Evolutionary conservation across 1,140 invertebrate species (phyloP).

Genomic region (Drosophila yakuba): DNA sequence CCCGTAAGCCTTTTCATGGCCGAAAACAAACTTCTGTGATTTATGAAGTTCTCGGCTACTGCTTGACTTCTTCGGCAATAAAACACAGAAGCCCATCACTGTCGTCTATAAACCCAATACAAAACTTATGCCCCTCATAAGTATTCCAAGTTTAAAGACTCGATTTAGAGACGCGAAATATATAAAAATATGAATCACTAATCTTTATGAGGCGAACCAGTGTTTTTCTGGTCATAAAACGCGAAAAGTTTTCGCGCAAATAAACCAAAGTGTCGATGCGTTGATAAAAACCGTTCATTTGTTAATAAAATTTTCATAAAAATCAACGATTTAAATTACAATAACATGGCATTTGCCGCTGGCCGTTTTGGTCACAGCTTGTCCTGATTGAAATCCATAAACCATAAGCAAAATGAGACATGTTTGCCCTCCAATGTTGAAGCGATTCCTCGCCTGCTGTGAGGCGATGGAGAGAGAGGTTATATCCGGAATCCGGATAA

Average conservation of each 20-base stretch:
- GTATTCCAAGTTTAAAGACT: constrained; percentile 71
- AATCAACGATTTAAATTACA: constrained; percentile 67
- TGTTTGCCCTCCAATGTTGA: constrained; percentile 53
- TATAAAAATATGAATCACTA: constrained; percentile 34
- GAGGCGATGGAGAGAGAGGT: constrained; percentile 1
- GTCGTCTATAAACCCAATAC: constrained; percentile 56
- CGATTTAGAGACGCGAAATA: constrained; percentile 4
- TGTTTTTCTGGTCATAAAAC: constrained; percentile 37
- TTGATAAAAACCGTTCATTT: constrained; percentile 55
- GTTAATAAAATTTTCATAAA: constrained; percentile 72
- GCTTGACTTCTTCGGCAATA: constrained; percentile 69
- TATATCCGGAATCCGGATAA: constrained; percentile 12
- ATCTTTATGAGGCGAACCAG: constrained; percentile 36
- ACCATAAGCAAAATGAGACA: constrained; percentile 74
- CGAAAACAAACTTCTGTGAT: constrained; percentile 80
- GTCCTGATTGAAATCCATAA: constrained; percentile 70
- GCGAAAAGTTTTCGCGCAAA: constrained; percentile 34
- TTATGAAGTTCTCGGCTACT: constrained; percentile 76
- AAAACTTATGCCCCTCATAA: constrained; percentile 52
- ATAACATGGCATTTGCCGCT: constrained; percentile 37
- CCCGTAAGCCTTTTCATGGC: constrained; percentile 80
- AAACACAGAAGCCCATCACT: constrained; percentile 65
- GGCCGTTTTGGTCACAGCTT: constrained; percentile 62
- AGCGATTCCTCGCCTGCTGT: constrained; percentile 41
- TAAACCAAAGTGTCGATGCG: constrained; percentile 50